Evolutionary conservation across 2,797 vertebrate species (phyloP).

Genomic region (Salarias fasciatus): DNA sequence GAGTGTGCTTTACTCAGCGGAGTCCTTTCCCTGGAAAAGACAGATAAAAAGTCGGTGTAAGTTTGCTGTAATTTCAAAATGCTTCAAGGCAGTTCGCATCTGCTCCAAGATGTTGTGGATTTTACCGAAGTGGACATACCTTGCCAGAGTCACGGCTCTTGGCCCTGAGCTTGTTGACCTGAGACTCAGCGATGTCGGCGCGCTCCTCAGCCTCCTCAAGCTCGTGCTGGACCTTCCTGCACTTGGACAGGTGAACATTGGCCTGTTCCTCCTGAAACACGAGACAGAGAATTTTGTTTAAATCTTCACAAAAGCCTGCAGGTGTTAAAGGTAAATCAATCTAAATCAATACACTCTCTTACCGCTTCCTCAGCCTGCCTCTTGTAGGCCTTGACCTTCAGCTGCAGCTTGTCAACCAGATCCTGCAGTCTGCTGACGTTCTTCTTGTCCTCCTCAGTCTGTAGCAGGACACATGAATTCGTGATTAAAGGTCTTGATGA

Average conservation of each 20-base stretch:
- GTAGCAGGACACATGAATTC: background rate
- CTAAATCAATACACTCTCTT: constrained; percentile 52
- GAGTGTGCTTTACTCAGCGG: constrained; percentile 53
- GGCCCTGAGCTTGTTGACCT: constrained; percentile 91
- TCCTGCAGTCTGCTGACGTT: constrained; percentile 86
- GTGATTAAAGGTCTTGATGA: background rate
- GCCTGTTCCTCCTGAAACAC: constrained; percentile 64
- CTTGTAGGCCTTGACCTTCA: constrained; percentile 90
- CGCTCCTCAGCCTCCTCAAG: constrained; percentile 89
- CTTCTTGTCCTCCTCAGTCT: constrained; percentile 88
- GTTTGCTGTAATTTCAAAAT: no score
- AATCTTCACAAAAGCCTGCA: no score
- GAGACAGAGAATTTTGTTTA: background rate
- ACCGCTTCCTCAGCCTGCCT: constrained; percentile 88
- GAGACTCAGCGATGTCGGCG: constrained; percentile 90
- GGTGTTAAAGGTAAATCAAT: no score
- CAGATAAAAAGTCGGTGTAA: background rate
- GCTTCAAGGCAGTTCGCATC: no score
- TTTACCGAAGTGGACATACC: constrained; percentile 28
- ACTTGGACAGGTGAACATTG: constrained; percentile 82
- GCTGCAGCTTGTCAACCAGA: constrained; percentile 88
- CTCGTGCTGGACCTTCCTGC: constrained; percentile 90
- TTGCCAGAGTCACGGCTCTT: constrained; percentile 74
- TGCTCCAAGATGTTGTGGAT: no score
- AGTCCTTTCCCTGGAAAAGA: constrained; percentile 48